These are phyloP conservation scores for Bradynema listronoti DNA, from an alignment of 1,140 invertebrate species.

Conservation along the genomic window DNA sequence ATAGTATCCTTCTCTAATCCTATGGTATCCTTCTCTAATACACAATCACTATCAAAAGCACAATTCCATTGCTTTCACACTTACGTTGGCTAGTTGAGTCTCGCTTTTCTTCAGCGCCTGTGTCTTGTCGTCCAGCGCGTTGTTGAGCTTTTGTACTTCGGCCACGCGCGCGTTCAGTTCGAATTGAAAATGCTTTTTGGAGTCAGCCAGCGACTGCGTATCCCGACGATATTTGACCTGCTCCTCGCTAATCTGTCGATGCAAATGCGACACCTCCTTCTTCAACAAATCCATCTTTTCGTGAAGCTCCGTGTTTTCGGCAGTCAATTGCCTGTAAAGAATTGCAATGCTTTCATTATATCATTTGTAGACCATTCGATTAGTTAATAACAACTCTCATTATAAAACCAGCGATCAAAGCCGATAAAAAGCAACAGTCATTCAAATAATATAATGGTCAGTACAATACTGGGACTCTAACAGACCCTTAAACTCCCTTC, in stretches of 20 bases:
- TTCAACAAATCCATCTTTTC: constrained; percentile 30
- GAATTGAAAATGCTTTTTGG: constrained; percentile 31
- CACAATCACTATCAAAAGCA: too few species aligned
- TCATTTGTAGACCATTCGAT: too few species aligned
- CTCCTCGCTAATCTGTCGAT: constrained; percentile 36
- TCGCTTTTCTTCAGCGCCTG: constrained; percentile 38
- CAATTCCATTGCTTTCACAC: neutral
- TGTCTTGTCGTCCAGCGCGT: constrained; percentile 36
- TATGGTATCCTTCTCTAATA: too few species aligned
- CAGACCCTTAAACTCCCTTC: too few species aligned
- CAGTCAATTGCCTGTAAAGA: constrained; percentile 31
- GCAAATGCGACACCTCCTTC: constrained; percentile 29
- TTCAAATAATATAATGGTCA: too few species aligned
- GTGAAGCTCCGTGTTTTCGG: constrained; percentile 35
- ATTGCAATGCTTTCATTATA: too few species aligned
- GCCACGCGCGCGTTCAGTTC: constrained; percentile 23
- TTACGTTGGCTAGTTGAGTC: constrained; percentile 40
- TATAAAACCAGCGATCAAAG: too few species aligned
- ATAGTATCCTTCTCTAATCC: too few species aligned
- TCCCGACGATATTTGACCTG: constrained; percentile 41
- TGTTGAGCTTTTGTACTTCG: constrained; percentile 34
- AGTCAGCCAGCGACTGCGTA: constrained; percentile 38
- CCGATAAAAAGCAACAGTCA: too few species aligned
- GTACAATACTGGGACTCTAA: too few species aligned
- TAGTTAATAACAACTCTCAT: too few species aligned